Conservation (phyloP, 2,888 invertebrate species). For the Vesta saturnalis region DNA sequence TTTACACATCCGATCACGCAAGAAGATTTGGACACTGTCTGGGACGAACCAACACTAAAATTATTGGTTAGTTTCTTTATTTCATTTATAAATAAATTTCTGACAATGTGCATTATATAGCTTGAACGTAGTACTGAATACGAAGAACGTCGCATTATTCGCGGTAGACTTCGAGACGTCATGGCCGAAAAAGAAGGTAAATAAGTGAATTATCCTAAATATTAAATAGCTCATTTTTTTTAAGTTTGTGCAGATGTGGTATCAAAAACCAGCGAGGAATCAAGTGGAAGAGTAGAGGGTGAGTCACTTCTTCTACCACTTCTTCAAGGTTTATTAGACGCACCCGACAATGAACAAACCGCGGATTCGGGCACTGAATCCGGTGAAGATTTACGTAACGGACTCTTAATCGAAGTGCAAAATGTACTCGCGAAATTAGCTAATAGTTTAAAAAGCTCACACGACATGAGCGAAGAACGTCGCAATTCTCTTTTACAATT, state of each 20-base stretch:
- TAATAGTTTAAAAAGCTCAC: slow-evolving; percentile 59
- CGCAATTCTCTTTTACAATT: slow-evolving; percentile 79
- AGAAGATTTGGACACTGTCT: slow-evolving; percentile 76
- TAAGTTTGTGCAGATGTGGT: slow-evolving; percentile 65
- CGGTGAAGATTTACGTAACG: slow-evolving; percentile 73
- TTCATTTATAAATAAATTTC: not conserved
- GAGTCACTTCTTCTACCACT: slow-evolving; percentile 79
- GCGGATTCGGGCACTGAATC: slow-evolving; percentile 75
- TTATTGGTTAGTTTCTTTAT: slow-evolving; percentile 70
- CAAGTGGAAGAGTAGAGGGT: slow-evolving; percentile 68
- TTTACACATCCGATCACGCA: slow-evolving; percentile 63
- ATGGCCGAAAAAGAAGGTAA: slow-evolving; percentile 90
- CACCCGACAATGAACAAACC: slow-evolving; percentile 59
- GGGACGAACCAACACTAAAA: slow-evolving; percentile 79
- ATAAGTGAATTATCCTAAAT: slow-evolving; percentile 24
- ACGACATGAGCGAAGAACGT: slow-evolving; percentile 70
- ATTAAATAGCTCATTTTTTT: slow-evolving; percentile 40
- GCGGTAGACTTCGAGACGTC: slow-evolving; percentile 82
- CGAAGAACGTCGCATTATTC: slow-evolving; percentile 85
- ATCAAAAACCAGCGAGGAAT: slow-evolving; percentile 62
- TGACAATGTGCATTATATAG: slow-evolving; percentile 62
- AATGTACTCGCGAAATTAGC: slow-evolving; percentile 57
- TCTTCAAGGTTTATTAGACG: slow-evolving; percentile 72
- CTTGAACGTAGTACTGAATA: slow-evolving; percentile 86
- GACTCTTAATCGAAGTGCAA: slow-evolving; percentile 66